Evolutionary conservation across 2,113 vertebrate genomes (phyloP), one percentile per base, ranked within the genome.

Genomic region (Lepus americanus): DNA sequence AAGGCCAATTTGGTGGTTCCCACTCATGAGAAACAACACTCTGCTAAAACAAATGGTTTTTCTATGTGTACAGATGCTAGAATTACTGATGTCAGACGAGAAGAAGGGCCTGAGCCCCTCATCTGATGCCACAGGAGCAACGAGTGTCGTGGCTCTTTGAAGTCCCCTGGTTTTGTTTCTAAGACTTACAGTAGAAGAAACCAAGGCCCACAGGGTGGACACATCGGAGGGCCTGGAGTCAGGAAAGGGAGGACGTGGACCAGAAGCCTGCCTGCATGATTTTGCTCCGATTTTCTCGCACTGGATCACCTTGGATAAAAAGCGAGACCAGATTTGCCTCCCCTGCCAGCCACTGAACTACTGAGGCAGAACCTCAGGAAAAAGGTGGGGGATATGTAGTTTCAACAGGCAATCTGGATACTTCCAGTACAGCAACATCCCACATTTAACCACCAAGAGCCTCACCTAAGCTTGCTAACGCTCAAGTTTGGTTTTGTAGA

Each of bases 1-100:
- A 92, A 94, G 63, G 59, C 39, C 81, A 87, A 49, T 92, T 67
- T 90, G 87, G 84, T 8, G 22, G 87, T n/a, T 86, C 66, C 92
- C 55, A 73, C 33, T 85, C 36, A 11, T 36, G 83, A 80, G 76
- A 73, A 83, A 81, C 19, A 53, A 70, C 74, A 78, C 61, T 82
- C 88, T 80, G 64, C 77, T 66, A 33, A 79, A 94, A 93, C 17
- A 59, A 95, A 69, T 7, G 49, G 20, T 53, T 27, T 23, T 3
- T 33, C 27, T 13, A 49, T 25, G 44, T 2, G 25, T 33, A 39
- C 83, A 77, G 63, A 51, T 27, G 31, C 25, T 9, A 31, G 44
- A 33, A 19, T 17, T 87, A 36, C 5, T 44, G 61, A 79, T 36
- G 23, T 53, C 20, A 16, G 20, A 11, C 22, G 22, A 69, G 49